phyloP scores from a whole-genome alignment of 2,888 invertebrate genomes.

The Leptopilina drosophilae region DNA sequence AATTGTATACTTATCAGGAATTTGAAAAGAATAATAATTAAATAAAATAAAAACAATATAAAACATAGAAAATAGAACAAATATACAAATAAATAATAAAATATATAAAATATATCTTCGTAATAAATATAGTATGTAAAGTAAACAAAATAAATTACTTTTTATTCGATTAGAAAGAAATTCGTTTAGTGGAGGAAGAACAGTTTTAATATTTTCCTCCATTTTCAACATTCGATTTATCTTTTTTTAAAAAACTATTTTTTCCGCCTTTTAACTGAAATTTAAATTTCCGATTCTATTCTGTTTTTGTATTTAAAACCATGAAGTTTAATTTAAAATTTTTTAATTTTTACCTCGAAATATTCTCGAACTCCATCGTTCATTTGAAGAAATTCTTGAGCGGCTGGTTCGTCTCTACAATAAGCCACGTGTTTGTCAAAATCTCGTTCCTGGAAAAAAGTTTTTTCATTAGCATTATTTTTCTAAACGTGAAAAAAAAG shows the following conservation, averaged over 20 bases:
- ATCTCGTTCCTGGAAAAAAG: constrained; percentile 84
- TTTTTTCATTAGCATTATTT: constrained; percentile 1
- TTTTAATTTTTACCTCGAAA: constrained; percentile 84
- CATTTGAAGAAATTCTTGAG: constrained; percentile 87
- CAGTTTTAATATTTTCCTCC: not conserved
- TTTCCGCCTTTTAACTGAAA: not conserved
- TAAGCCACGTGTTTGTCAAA: constrained; percentile 96
- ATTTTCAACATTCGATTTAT: too few species aligned
- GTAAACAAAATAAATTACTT: too few species aligned
- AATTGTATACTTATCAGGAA: not conserved
- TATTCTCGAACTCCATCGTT: constrained; percentile 86
- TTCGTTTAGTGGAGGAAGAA: not conserved
- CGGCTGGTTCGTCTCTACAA: constrained; percentile 90
- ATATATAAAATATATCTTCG: too few species aligned
- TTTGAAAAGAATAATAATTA: too few species aligned
- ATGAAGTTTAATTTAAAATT: not conserved
- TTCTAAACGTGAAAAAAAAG: not conserved
- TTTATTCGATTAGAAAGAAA: too few species aligned
- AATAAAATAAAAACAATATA: too few species aligned
- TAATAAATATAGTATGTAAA: too few species aligned
- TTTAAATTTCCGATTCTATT: not conserved
- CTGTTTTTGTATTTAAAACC: not conserved
- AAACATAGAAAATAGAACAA: too few species aligned
- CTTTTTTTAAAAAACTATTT: too few species aligned
- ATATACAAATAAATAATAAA: too few species aligned